Evolutionary conservation across 2,888 invertebrate genomes (phyloP), one percentile per base, ranked within the genome.

Genomic region (Unio pictorum): DNA sequence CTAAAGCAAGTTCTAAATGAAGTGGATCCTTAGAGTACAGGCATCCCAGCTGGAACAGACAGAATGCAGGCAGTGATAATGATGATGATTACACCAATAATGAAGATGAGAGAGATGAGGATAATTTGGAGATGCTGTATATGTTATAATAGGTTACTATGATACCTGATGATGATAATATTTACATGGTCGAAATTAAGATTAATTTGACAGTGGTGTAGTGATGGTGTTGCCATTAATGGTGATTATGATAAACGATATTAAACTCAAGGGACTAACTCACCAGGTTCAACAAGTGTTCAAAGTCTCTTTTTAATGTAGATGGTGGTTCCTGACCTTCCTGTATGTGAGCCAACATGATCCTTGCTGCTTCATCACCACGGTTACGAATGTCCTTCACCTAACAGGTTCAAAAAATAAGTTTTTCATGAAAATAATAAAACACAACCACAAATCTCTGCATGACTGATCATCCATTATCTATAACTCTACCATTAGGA

Each of bases 361-460:
- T 86, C 34, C 88, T 74, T n/a, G 88, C 86, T 26, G 86, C 94
- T 90, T 98, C 98, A 90, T 98, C 97, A 0, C 96, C 97, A 81
- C 95, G 92, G 83, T 94, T 94, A 64, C 95, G 92, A 73, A 96
- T 90, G 87, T 95, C 95, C 82, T 95, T 95, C 0, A 95, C 87
- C 77, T 77, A 18, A 8, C 87, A 67, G 45, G 18, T 45, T 3
- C 45, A 45, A 45, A 45, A 45, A 11, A 45, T 11, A 45, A 45
- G 45, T 45, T 45, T 45, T 45, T 34, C 2, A 45, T 45, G 45
- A 45, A 11, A 45, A 45, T 11, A 45, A 45, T 30, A 45, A 45
- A 45, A 45, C 2, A 15, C 45, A 11, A 45, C 15, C 15, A 45
- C 15, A 45, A 45, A 15, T 45, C 45, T 45, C 15, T 45, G 45